phyloP scores from a whole-genome alignment of 2,113 vertebrate species.

The human (Homo sapiens) region GRCh38 chr9:82576001-82576500 shows the following conservation, averaged over 20 bases:
- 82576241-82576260: background rate
- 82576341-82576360: background rate
- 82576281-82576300: background rate
- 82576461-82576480: background rate
- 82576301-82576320: background rate
- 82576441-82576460: background rate
- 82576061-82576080: background rate
- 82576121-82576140: background rate
- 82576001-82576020: background rate
- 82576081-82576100: background rate
- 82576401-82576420: background rate
- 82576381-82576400: background rate
- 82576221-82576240: background rate
- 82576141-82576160: background rate
- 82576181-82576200: background rate
- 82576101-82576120: background rate
- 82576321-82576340: background rate
- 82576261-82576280: background rate
- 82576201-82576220: background rate
- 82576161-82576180: background rate
- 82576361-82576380: background rate
- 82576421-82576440: background rate
- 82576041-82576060: background rate
- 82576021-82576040: background rate
- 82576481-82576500: background rate